Evolutionary conservation across 2,888 invertebrate species (phyloP).

Genomic region (Tetramorium bicarinatum): DNA sequence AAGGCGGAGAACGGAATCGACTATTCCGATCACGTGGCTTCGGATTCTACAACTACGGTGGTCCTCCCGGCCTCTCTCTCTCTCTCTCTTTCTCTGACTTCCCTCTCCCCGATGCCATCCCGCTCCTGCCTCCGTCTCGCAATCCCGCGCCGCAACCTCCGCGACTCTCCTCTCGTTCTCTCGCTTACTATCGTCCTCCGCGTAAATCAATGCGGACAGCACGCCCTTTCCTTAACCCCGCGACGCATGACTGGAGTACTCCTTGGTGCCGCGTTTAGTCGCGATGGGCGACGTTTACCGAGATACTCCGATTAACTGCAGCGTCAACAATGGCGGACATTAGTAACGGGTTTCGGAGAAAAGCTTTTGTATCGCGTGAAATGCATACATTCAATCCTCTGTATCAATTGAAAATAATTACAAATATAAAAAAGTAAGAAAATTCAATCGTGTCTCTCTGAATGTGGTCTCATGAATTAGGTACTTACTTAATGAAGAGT

Average conservation of each 20-base stretch:
- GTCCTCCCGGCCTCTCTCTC: conserved; percentile 34
- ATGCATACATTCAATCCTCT: neutral
- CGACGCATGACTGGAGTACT: conserved; percentile 78
- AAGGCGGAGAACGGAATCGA: conserved; percentile 79
- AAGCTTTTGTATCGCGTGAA: neutral
- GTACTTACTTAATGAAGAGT: neutral
- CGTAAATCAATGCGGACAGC: conserved; percentile 81
- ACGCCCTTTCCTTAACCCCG: conserved; percentile 80
- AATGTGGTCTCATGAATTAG: neutral
- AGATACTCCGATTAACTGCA: conserved; percentile 30
- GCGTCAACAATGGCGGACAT: conserved; percentile 36
- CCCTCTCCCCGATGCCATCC: neutral
- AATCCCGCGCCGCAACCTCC: conserved; percentile 34
- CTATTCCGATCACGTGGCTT: conserved; percentile 84
- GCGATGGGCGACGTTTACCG: conserved; percentile 64
- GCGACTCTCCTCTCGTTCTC: conserved; percentile 53
- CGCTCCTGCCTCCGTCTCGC: conserved; percentile 47
- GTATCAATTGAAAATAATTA: neutral
- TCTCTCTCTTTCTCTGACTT: conserved; percentile 17
- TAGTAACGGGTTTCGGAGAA: neutral
- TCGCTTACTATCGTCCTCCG: conserved; percentile 68
- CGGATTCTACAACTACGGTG: conserved; percentile 71
- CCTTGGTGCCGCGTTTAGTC: conserved; percentile 69
- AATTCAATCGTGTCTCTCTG: neutral
- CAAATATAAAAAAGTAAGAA: neutral